Evolutionary conservation across 2,113 vertebrate genomes (phyloP).

Genomic region (Oceanodroma tethys): DNA sequence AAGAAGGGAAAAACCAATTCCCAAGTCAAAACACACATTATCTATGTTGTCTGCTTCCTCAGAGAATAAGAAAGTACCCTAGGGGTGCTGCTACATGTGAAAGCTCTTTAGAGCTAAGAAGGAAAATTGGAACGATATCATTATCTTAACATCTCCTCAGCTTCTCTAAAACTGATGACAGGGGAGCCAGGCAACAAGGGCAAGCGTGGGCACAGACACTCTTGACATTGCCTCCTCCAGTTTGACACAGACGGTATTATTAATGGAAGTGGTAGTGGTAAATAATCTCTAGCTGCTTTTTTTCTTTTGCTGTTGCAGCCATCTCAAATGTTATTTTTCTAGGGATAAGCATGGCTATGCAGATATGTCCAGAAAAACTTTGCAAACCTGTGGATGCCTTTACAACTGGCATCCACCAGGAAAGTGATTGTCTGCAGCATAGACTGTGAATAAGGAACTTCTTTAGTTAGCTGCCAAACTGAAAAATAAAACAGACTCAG

Average conservation of each 20-base stretch:
- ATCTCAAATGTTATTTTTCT: neutral
- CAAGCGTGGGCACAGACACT: neutral
- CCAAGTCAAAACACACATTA: neutral
- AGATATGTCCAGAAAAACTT: neutral
- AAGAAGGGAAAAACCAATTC: neutral
- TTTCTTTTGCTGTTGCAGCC: neutral
- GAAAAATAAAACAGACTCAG: neutral
- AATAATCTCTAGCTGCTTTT: neutral
- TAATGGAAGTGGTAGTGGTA: neutral
- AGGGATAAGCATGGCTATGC: neutral
- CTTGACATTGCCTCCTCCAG: neutral
- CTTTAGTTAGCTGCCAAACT: neutral
- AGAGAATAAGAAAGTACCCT: neutral
- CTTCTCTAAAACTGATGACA: neutral
- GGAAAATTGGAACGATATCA: neutral
- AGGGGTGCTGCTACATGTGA: neutral
- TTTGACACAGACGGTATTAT: neutral
- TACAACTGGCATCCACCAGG: neutral
- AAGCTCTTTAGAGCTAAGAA: neutral
- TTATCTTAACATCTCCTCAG: neutral
- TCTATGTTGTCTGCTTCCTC: neutral
- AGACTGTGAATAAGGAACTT: neutral
- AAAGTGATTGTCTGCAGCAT: neutral
- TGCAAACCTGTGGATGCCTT: neutral
- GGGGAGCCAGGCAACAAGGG: fast-evolving